Evolutionary conservation across 2,113 vertebrate species (phyloP), one percentile per base, ranked within the genome.

Genomic region (Eubucco bourcierii): DNA sequence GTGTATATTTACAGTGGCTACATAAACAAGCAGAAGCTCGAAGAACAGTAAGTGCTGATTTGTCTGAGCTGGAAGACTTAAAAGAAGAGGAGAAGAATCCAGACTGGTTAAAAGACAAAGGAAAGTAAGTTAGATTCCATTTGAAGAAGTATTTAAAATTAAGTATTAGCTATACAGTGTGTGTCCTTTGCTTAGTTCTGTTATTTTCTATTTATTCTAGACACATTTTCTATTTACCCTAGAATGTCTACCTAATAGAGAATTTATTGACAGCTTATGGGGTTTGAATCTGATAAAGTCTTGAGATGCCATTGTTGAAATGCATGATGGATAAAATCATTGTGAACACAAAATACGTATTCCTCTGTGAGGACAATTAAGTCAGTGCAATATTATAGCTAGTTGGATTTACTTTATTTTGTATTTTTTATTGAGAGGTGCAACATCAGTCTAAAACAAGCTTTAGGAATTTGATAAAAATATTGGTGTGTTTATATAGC

Each of bases 21-120:
- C 95, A 84, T 68, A 99, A 99, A 88, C 99, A 99, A 96, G 99
- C 99, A 25, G 98, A 99, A 91, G 98, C 98, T 56, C 96, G 95
- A 73, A 98, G 97, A 94, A 91, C 93, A 37, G 14, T 96, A 29
- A 98, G 85, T 67, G 92, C 96, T 63, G 97, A 98, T 87, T 94
- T 98, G 28, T 96, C 97, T 68, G 98, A 99, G 60, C 94, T 99
- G 68, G 72, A 97, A 41, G 98, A 99, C 80, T 98, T 99, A 80
- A 99, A 96, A 31, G 98, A 99, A 89, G 98, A 99, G 52, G 98
- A 99, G 88, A 98, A 96, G 96, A 98, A 98, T 87, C 98, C 99
- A 39, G 99, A 99, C 9, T 99, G 99, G 99, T 87, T 99, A 55
- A 99, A 99, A 92, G 98, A 99, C 23, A 99, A 99, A 97, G 99